phyloP scores from a whole-genome alignment of 2,797 vertebrate species.

The Aeoliscus strigatus region DNA sequence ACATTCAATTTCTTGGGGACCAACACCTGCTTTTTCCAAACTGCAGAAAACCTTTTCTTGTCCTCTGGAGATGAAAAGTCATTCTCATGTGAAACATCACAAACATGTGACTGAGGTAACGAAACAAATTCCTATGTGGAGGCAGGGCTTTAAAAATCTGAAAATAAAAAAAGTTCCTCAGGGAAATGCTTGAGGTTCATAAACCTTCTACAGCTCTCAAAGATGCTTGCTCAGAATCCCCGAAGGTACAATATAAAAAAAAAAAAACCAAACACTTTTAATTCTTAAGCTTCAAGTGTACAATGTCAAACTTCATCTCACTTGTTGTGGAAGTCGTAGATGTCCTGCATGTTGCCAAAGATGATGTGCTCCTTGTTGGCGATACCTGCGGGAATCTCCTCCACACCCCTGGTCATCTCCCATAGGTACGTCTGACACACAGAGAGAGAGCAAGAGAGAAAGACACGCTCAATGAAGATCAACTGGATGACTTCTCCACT shows the following conservation, averaged over 20 bases:
- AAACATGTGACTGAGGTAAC: background rate
- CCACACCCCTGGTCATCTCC: conserved; percentile 95
- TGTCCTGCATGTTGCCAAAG: conserved; percentile 98
- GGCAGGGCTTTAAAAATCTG: too few species aligned
- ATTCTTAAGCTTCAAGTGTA: background rate
- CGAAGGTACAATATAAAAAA: background rate
- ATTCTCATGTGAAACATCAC: conserved; percentile 4
- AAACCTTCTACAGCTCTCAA: conserved; percentile 3
- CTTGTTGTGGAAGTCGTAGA: conserved; percentile 98
- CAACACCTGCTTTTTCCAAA: too few species aligned
- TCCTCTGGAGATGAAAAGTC: too few species aligned
- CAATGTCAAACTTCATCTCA: too few species aligned
- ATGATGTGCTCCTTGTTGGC: conserved; percentile 91
- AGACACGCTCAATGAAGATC: background rate
- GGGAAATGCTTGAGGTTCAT: background rate
- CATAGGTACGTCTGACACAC: conserved; percentile 89
- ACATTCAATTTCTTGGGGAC: too few species aligned
- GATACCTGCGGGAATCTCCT: conserved; percentile 90
- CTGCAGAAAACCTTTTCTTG: too few species aligned
- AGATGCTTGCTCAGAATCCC: background rate
- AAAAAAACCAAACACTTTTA: background rate
- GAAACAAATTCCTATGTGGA: too few species aligned
- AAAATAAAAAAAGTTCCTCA: conserved; percentile 4
- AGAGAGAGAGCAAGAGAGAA: conserved; percentile 28
- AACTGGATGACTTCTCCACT: background rate